Conservation (phyloP, 2,797 vertebrate species). For the Rhynchonycteris naso region DNA sequence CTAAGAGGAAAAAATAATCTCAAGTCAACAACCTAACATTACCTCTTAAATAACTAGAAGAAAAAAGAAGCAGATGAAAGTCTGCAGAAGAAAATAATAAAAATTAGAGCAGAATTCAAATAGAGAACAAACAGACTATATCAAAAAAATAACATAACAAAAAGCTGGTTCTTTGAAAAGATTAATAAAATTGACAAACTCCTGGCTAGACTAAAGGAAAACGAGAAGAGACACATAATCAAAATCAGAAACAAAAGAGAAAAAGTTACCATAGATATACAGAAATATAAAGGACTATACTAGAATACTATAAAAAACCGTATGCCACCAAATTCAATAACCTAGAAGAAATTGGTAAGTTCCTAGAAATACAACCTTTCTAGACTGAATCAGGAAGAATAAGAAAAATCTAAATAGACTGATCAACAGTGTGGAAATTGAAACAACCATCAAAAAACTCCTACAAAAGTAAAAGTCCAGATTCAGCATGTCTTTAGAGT, state of each 20-base stretch:
- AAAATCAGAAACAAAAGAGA: background rate
- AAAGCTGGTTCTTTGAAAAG: background rate
- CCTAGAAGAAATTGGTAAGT: background rate
- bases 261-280: background rate
- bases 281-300: background rate
- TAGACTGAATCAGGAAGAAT: background rate
- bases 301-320: background rate
- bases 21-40: background rate
- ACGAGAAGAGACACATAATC: background rate
- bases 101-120: background rate
- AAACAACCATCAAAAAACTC: background rate
- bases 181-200: background rate
- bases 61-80: background rate
- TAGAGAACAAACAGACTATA: background rate
- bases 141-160: background rate
- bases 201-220: background rate
- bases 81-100: background rate
- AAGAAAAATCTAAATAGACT: background rate
- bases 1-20: background rate
- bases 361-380: background rate
- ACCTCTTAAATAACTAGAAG: background rate
- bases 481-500: background rate
- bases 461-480: background rate
- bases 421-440: background rate
- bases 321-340: background rate